Evolutionary conservation across 2,888 invertebrate species (phyloP).

Genomic region (Lasioglossum zephyrum): DNA sequence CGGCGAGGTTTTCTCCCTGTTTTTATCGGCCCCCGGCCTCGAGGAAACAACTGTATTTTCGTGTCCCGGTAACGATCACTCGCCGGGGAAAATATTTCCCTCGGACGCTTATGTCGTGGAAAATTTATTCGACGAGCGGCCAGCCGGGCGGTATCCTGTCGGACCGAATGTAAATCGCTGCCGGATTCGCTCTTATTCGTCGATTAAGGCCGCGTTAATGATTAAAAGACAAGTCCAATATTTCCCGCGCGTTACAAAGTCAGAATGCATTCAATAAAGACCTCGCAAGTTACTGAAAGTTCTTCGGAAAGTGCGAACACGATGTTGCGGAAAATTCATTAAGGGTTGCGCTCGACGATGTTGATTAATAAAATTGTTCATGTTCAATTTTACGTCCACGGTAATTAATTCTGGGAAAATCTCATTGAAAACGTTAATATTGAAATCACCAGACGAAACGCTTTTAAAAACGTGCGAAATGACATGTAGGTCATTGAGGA

Average conservation of each 20-base stretch:
- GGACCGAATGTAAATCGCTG: not conserved
- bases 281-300: not conserved
- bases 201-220: slow-evolving; percentile 41
- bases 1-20: not conserved
- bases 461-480: not conserved
- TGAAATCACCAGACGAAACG: not conserved
- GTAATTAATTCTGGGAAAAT: not conserved
- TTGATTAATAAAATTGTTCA: not conserved
- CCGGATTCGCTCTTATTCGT: not conserved
- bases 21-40: slow-evolving; percentile 23
- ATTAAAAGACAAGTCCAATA: not conserved
- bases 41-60: slow-evolving; percentile 26
- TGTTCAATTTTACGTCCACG: not conserved
- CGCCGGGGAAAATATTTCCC: slow-evolving; percentile 13
- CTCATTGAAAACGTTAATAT: not conserved
- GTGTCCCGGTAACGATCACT: slow-evolving; percentile 17
- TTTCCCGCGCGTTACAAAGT: not conserved
- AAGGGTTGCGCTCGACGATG: not conserved
- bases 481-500: not conserved
- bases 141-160: slow-evolving; percentile 4
- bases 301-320: not conserved
- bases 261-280: not conserved
- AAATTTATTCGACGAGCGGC: slow-evolving; percentile 3
- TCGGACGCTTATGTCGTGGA: not conserved
- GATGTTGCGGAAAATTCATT: not conserved